These are phyloP conservation scores for Sebastes kiyomatsui DNA, from an alignment of 2,797 vertebrate genomes.

Conservation along the genomic window DNA sequence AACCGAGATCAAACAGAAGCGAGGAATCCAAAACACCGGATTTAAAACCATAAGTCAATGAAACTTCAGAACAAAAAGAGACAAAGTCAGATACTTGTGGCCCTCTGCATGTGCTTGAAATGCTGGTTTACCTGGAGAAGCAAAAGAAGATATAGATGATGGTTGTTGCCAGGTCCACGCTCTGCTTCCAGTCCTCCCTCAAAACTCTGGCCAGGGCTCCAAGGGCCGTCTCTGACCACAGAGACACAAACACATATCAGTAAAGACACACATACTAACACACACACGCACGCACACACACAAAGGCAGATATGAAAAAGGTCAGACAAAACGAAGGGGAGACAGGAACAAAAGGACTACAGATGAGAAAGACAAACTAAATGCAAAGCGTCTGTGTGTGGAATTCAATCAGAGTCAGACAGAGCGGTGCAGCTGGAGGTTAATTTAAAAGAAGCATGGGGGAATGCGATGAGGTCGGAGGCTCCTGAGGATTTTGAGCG, in stretches of 20 bases:
- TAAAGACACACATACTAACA: background rate
- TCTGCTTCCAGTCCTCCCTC: slow-evolving; percentile 95
- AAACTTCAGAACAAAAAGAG: background rate
- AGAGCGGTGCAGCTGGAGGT: slow-evolving; percentile 18
- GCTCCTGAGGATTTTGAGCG: slow-evolving; percentile 47
- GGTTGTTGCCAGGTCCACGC: slow-evolving; percentile 93
- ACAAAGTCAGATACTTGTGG: background rate
- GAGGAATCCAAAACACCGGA: background rate
- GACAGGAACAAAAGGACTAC: background rate
- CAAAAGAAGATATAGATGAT: slow-evolving; percentile 95
- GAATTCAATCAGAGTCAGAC: slow-evolving; percentile 1
- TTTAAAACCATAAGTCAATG: background rate
- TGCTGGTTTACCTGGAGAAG: slow-evolving; percentile 89
- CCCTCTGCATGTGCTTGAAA: background rate
- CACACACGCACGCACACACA: background rate
- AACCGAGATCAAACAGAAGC: background rate
- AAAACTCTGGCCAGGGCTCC: slow-evolving; percentile 91
- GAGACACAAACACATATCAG: slow-evolving; percentile 24
- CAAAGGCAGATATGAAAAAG: background rate
- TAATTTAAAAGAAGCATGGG: slow-evolving; percentile 21
- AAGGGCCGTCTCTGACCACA: slow-evolving; percentile 86
- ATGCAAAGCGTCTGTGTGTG: background rate
- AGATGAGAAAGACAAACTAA: background rate
- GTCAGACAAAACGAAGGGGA: background rate
- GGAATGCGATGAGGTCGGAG: slow-evolving; percentile 34